These are phyloP conservation scores for Dasyprocta punctata DNA, from an alignment of 2,113 vertebrate genomes.

Conservation along the genomic window DNA sequence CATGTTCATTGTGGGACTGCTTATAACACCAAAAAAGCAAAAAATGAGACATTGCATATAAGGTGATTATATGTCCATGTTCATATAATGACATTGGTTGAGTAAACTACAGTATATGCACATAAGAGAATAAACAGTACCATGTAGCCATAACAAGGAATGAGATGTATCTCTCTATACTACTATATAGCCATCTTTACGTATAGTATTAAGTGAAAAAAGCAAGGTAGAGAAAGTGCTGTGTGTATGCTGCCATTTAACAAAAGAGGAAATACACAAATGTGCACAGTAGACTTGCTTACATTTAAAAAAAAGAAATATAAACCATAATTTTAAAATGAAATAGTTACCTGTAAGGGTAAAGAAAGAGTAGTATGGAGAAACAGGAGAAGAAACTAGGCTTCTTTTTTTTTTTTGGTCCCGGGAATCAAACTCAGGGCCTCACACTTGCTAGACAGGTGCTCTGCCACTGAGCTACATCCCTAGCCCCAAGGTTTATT, in stretches of 20 bases:
- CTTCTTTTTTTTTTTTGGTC: neutral
- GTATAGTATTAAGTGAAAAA: neutral
- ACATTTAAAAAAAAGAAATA: neutral
- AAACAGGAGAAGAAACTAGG: neutral
- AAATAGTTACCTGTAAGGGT: neutral
- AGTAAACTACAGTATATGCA: neutral
- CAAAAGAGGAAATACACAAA: conserved; percentile 6
- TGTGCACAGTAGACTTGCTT: neutral
- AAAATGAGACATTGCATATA: neutral
- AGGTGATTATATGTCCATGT: neutral
- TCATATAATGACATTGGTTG: neutral
- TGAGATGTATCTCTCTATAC: neutral
- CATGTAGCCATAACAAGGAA: neutral
- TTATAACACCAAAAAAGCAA: neutral
- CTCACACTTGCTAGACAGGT: too few relatives aligned
- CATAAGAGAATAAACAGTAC: neutral
- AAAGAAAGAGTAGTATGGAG: neutral
- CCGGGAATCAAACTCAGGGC: too few relatives aligned
- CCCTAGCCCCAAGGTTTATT: too few relatives aligned
- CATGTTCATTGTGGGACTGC: neutral
- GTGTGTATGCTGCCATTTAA: neutral
- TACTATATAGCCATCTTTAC: neutral
- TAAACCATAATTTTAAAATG: neutral
- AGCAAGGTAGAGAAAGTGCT: neutral
- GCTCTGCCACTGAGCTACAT: too few relatives aligned